Evolutionary conservation across 1,140 invertebrate species (phyloP).

Genomic region (Condylostylus longicornis): DNA sequence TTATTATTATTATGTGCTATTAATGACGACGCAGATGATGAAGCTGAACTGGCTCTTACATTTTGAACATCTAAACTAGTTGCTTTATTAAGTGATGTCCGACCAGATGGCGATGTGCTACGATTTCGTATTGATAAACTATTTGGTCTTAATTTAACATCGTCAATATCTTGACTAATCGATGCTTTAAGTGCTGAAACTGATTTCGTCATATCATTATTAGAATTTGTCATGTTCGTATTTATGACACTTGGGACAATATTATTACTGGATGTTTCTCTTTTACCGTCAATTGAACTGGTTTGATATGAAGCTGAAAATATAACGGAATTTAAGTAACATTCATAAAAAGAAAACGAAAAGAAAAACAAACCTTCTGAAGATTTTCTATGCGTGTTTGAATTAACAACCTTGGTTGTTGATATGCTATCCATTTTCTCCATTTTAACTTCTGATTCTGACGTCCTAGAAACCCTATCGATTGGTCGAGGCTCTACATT

Average conservation of each 20-base stretch:
- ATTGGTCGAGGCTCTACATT: conserved; percentile 22
- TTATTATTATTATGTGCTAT: conserved; percentile 16
- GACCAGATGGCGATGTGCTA: conserved; percentile 20
- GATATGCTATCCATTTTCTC: conserved; percentile 1
- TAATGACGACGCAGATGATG: conserved; percentile 16
- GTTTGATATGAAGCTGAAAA: too few relatives aligned
- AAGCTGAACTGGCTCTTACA: conserved; percentile 13
- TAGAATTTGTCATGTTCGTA: conserved; percentile 8
- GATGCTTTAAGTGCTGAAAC: conserved; percentile 16
- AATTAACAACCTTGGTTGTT: conserved; percentile 2
- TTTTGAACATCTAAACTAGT: conserved; percentile 2
- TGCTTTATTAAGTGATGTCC: conserved; percentile 13
- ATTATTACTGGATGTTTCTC: neutral
- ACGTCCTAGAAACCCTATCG: too few relatives aligned
- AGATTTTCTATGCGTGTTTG: too few relatives aligned
- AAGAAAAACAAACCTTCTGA: too few relatives aligned
- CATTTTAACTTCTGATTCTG: neutral
- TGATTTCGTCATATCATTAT: conserved; percentile 22
- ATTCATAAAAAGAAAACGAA: too few relatives aligned
- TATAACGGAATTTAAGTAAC: too few relatives aligned
- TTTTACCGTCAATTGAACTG: conserved; percentile 5
- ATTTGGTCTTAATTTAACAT: conserved; percentile 25
- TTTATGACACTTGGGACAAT: conserved; percentile 7
- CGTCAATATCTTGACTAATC: conserved; percentile 10
- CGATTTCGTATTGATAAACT: conserved; percentile 26